Percentiles rank a stretch among this genome's conserved stretches.
Conservation (phyloP, 2,797 vertebrate species). For the Syncerus caffer region DNA sequence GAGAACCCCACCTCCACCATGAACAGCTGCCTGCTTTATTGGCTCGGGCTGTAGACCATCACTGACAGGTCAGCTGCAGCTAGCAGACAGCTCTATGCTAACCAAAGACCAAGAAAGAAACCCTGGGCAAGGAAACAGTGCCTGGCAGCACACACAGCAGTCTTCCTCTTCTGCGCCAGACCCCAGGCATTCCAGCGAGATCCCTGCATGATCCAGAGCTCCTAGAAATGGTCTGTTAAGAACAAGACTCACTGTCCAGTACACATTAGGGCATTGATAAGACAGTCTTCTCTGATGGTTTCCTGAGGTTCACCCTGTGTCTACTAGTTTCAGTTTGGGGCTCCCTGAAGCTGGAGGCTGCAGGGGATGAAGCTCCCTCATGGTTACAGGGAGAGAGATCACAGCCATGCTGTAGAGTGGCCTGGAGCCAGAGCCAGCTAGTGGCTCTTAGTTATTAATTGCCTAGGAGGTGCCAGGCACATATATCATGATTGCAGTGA, state of each 20-base stretch:
- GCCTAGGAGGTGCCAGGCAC: background rate
- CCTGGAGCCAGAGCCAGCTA: background rate
- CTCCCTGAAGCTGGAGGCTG: background rate
- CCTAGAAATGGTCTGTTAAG: background rate
- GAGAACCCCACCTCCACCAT: background rate
- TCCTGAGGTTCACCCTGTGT: background rate
- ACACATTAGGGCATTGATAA: background rate
- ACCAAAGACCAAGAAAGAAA: background rate
- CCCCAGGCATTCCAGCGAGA: background rate
- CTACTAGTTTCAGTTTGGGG: background rate
- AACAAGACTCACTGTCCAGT: background rate
- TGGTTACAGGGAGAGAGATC: background rate
- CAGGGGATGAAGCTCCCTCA: background rate
- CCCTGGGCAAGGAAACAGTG: background rate
- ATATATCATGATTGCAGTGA: background rate
- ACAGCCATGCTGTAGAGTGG: background rate
- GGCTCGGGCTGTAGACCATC: background rate
- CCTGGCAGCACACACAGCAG: background rate
- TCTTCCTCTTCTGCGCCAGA: background rate
- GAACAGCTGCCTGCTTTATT: background rate
- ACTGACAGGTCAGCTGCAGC: background rate
- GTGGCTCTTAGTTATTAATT: background rate
- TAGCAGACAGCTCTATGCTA: background rate
- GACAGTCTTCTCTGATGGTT: background rate
- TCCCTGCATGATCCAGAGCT: background rate